These are phyloP conservation scores for Pseudochromis fuscus DNA, from an alignment of 2,797 vertebrate species.

Conservation along the genomic window DNA sequence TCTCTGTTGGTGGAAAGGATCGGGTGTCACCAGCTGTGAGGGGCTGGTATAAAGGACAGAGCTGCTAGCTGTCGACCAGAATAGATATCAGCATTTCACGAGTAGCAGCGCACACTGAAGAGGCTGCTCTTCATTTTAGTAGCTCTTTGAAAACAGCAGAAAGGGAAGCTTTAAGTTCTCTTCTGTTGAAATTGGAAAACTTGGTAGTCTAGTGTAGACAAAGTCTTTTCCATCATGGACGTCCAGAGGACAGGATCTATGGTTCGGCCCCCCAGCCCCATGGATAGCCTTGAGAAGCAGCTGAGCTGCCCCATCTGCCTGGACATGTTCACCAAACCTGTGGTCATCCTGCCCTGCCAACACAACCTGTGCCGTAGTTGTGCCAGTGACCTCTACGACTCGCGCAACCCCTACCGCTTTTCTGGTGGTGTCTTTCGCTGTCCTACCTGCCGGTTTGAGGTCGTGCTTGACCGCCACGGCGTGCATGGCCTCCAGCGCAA, in stretches of 20 bases:
- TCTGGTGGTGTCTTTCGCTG: slow-evolving; percentile 96
- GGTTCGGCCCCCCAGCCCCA: slow-evolving; percentile 82
- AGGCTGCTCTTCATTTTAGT: slow-evolving; percentile 3
- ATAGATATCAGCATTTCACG: slow-evolving; percentile 64
- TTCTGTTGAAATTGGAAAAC: slow-evolving; percentile 16
- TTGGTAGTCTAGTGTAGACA: slow-evolving; percentile 1
- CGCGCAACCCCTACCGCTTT: slow-evolving; percentile 87
- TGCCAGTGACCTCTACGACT: slow-evolving; percentile 88
- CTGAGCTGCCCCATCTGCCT: slow-evolving; percentile 89
- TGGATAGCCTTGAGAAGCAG: slow-evolving; percentile 89
- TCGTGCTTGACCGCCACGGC: slow-evolving; percentile 95
- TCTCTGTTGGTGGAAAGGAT: slow-evolving; percentile 68
- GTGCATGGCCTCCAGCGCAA: slow-evolving; percentile 97
- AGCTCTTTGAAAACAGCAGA: slow-evolving; percentile 3
- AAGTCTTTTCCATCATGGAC: slow-evolving; percentile 76
- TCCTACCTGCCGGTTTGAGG: slow-evolving; percentile 96
- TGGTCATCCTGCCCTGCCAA: slow-evolving; percentile 89
- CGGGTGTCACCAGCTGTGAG: slow-evolving; percentile 77
- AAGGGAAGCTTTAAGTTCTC: slow-evolving; percentile 8
- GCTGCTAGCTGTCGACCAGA: slow-evolving; percentile 67
- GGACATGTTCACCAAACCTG: slow-evolving; percentile 89
- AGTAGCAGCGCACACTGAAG: slow-evolving; percentile 20
- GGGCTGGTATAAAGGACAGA: slow-evolving; percentile 81
- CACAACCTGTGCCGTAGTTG: slow-evolving; percentile 88
- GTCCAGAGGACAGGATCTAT: slow-evolving; percentile 84